Evolutionary conservation across 2,888 invertebrate species (phyloP).

Genomic region (Calliopum simillimum): DNA sequence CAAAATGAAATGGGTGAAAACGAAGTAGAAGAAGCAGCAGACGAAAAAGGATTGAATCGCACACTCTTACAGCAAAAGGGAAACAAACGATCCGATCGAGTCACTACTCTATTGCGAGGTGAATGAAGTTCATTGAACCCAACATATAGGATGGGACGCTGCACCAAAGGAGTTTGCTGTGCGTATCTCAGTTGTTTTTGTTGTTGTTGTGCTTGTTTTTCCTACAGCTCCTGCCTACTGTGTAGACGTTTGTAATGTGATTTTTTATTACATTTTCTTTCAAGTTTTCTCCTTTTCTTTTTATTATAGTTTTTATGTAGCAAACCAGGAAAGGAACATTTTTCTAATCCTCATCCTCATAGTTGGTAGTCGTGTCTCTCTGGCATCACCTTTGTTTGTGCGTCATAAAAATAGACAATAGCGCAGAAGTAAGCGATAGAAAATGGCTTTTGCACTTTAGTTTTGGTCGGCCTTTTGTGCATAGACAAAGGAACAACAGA

Average conservation of each 20-base stretch:
- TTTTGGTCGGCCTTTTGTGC: neutral
- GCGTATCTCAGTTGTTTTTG: too few relatives aligned
- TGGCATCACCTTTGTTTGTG: neutral
- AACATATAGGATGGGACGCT: too few relatives aligned
- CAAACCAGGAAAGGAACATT: too few relatives aligned
- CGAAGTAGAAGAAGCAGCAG: neutral
- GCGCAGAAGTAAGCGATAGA: neutral
- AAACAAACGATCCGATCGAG: neutral
- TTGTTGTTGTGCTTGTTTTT: too few relatives aligned
- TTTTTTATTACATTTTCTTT: too few relatives aligned
- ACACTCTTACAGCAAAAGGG: neutral
- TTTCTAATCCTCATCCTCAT: too few relatives aligned
- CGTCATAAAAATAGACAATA: constrained; percentile 24
- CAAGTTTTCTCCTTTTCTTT: too few relatives aligned
- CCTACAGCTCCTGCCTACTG: too few relatives aligned
- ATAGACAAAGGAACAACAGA: neutral
- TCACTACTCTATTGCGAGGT: neutral
- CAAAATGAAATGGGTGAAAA: neutral
- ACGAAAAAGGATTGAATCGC: constrained; percentile 16
- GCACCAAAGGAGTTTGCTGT: too few relatives aligned
- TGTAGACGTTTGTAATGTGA: too few relatives aligned
- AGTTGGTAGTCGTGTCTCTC: neutral
- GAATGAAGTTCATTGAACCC: constrained; percentile 19
- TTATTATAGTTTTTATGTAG: too few relatives aligned
- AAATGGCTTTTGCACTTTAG: constrained; percentile 12